Evolutionary conservation across 2,113 vertebrate species (phyloP), one percentile per base, ranked within the genome.

Genomic region (Barbus barbus): DNA sequence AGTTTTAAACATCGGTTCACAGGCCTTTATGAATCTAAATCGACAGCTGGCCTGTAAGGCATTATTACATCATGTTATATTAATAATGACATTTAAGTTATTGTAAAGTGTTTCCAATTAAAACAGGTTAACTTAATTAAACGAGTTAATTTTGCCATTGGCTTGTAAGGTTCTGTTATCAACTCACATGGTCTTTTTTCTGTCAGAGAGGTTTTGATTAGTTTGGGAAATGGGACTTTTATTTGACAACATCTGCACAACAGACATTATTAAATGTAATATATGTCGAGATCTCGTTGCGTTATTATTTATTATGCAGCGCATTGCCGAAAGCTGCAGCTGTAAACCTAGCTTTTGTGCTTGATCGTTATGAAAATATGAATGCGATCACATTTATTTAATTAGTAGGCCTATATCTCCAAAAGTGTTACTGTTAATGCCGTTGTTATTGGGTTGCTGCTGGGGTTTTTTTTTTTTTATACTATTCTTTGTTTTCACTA

Each of bases 201-300:
- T 53, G 60, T 71, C 69, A 46, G 38, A 81, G 51, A 56, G 38
- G 36, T 26, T 76, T 67, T 41, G 26, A 81, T 80, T 80, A 58
- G 60, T 67, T 63, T 46, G 28, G 63, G 56, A 44, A 82, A 77
- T 28, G 20, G n/a, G 61, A 46, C 77, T 74, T 83, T 71, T 18
- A 71, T 89, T 84, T 48, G 58, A 81, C 75, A 82, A 84, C 84
- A 87, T 89, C 88, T 89, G 88, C 56, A 56, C 61, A 71, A 58
- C 88, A 89, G 82, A 84, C 82, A 36, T 72, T 83, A 60, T 86
- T 87, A 84, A 83, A 84, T 82, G 48, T 67, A 13, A 77, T 73
- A 24, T 72, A 38, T 85, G 67, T 86, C 60, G 69, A 56, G 46
- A 73, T 73, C 41, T 73, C 61, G 46, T 61, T 82, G 61, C 81